These are phyloP conservation scores for Chymomyza fuscimana DNA, from an alignment of 2,888 invertebrate species.

Conservation along the genomic window DNA sequence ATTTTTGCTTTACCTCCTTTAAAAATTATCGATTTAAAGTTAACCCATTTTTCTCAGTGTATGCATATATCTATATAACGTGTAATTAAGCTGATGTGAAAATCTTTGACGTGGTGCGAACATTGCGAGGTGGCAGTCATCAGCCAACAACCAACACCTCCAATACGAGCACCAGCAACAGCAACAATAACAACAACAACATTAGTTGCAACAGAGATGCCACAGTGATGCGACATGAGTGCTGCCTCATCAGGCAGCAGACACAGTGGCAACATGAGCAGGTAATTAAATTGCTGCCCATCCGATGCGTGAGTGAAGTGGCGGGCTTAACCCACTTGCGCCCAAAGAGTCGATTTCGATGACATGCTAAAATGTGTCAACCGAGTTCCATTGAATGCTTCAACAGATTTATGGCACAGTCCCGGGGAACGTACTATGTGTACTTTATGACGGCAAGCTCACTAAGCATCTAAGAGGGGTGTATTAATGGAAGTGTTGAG, in stretches of 20 bases:
- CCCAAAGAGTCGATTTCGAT: constrained; percentile 15
- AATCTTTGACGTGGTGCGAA: constrained; percentile 66
- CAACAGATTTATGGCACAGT: constrained; percentile 66
- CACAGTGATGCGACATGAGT: not conserved
- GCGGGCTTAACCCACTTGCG: constrained; percentile 51
- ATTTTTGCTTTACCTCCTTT: too few species aligned
- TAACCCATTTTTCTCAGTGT: not conserved
- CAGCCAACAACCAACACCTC: constrained; percentile 4
- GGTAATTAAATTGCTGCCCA: constrained; percentile 67
- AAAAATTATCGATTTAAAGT: not conserved
- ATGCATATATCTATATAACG: constrained; percentile 13
- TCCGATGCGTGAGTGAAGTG: constrained; percentile 16
- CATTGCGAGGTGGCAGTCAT: constrained; percentile 43
- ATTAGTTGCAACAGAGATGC: not conserved
- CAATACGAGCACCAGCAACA: not conserved
- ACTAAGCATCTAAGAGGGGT: not conserved
- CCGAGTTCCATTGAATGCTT: constrained; percentile 27
- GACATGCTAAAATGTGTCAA: constrained; percentile 38
- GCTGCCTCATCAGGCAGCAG: not conserved
- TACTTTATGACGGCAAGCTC: constrained; percentile 4
- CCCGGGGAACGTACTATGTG: constrained; percentile 22
- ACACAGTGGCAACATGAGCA: constrained; percentile 23
- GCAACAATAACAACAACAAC: not conserved
- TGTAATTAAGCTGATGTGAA: constrained; percentile 64
- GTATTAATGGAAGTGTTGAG: constrained; percentile 14